Evolutionary conservation across 1,140 invertebrate genomes (phyloP), one percentile per base, ranked within the genome.

Genomic region (Trialeurodes vaporariorum): DNA sequence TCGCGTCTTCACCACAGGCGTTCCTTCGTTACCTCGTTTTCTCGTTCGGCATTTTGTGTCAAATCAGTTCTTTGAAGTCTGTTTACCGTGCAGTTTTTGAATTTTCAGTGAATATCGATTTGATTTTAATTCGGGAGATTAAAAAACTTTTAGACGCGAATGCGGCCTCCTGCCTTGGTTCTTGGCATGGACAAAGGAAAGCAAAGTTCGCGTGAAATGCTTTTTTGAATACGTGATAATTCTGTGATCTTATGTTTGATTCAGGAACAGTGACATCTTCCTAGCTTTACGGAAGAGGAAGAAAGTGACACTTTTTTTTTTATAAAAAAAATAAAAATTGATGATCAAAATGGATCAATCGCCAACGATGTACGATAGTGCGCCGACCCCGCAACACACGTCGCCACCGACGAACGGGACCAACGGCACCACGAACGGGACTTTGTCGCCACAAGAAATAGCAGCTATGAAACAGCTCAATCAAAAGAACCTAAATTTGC

Each of bases 341-440:
- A 17, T 9, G 34, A n/a, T 49, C 5, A 25, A 60, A 34, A 64
- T 62, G 2, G 73, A 73, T 71, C 71, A 74, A 66, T 74, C 73
- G 22, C 73, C 73, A 27, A 72, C 73, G 40, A 72, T 74, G 70
- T 74, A 74, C 67, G 73, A 73, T 63, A 69, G 70, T 67, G 66
- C 67, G 25, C 68, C 70, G 34, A 71, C 24, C 22, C 70, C 27
- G 60, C 64, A 61, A 49, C 69, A 2, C 61, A 68, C 5, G 65
- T 65, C 24, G 63, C 67, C 13, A 63, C 62, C 26, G 63, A 70
- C 27, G 67, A 66, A 34, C 26, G 65, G 61, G 64, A 59, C 62
- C 68, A 71, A 59, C 70, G 70, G 27, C 67, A 71, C 17, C 60
- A 58, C 25, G 5, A 49, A 49, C 34, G 34, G 34, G 34, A 49